These are phyloP conservation scores for Nemurella pictetii DNA, from an alignment of 2,888 invertebrate genomes.

Conservation along the genomic window DNA sequence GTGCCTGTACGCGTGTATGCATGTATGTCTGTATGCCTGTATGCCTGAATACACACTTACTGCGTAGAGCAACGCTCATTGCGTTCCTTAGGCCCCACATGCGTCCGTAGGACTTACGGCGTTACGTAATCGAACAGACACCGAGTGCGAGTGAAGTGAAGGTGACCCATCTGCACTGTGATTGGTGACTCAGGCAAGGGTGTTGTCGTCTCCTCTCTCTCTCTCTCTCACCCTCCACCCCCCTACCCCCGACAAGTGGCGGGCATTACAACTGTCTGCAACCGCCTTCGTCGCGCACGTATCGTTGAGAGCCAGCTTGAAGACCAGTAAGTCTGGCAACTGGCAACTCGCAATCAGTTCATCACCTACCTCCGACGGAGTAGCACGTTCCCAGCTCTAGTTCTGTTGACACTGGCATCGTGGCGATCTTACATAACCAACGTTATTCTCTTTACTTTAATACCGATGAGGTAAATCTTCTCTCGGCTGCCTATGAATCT, in stretches of 20 bases:
- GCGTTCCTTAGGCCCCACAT: background rate
- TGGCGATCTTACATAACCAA: background rate
- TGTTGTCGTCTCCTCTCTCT: slow-evolving; percentile 53
- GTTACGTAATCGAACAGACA: slow-evolving; percentile 52
- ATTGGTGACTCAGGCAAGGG: slow-evolving; percentile 58
- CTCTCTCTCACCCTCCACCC: slow-evolving; percentile 46
- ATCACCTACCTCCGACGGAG: background rate
- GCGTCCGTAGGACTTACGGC: slow-evolving; percentile 28
- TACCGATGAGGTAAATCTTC: background rate
- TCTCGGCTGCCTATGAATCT: background rate
- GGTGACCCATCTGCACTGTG: slow-evolving; percentile 57
- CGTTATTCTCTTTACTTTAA: background rate
- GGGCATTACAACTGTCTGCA: background rate
- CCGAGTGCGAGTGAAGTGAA: slow-evolving; percentile 51
- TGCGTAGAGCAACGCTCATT: background rate
- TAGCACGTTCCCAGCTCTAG: background rate
- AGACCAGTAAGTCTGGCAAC: background rate
- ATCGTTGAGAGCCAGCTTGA: slow-evolving; percentile 14
- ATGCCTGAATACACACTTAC: too few species aligned
- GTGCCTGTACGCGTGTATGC: background rate
- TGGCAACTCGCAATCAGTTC: background rate
- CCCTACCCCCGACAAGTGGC: slow-evolving; percentile 13
- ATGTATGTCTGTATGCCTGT: too few species aligned
- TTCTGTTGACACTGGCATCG: background rate
- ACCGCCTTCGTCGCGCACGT: slow-evolving; percentile 3